Percentiles rank a stretch among this genome's conserved stretches.
Conservation (phyloP, 1,140 invertebrate genomes). For the Drosophila willistoni region DNA sequence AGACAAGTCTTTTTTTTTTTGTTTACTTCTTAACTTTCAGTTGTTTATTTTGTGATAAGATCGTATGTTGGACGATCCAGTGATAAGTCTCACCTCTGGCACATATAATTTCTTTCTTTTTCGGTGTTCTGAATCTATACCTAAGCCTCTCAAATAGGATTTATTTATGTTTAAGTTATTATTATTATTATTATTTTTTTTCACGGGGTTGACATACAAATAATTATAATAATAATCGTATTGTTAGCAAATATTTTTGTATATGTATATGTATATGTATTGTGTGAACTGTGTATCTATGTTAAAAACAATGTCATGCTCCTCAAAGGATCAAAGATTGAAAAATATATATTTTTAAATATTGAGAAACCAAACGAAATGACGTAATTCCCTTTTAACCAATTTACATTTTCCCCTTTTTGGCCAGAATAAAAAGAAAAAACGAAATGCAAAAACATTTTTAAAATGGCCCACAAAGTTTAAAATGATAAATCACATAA, state of each 20-base stretch:
- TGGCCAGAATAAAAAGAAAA: neutral
- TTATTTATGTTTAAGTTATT: neutral
- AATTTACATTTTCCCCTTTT: too few species aligned
- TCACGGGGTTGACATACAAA: neutral
- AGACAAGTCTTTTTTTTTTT: conserved; percentile 24
- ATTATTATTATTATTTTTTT: neutral
- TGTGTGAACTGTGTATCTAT: neutral
- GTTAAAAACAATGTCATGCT: neutral
- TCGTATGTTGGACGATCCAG: conserved; percentile 50
- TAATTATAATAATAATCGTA: conserved; percentile 1
- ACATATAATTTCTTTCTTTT: conserved; percentile 24
- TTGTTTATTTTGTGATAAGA: conserved; percentile 59
- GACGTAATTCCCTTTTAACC: too few species aligned
- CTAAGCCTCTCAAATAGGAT: conserved; percentile 20
- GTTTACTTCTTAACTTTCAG: conserved; percentile 27
- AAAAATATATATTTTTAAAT: neutral
- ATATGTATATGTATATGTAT: neutral
- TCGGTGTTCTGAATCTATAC: conserved; percentile 41
- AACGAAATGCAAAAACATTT: conserved; percentile 9
- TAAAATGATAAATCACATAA: conserved; percentile 7
- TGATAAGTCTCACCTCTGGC: conserved; percentile 43
- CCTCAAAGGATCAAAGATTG: neutral
- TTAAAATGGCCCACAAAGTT: neutral
- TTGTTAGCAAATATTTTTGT: too few species aligned
- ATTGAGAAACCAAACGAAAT: neutral